Percentiles rank a stretch among this genome's conserved stretches.
Evolutionary conservation across 2,797 vertebrate species (phyloP).

Genomic region (Sebastes jordani): DNA sequence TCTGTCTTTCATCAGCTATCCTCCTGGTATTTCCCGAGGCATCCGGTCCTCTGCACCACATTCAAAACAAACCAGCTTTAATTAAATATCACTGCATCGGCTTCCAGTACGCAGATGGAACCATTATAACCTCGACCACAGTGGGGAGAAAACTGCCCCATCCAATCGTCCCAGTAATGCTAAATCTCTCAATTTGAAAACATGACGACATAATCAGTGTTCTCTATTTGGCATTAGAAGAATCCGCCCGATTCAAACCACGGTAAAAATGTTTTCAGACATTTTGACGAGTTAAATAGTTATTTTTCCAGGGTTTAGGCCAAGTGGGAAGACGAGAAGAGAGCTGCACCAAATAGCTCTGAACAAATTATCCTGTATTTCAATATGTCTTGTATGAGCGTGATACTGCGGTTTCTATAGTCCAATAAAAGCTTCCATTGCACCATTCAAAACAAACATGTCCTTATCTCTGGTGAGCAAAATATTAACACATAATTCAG

Average conservation of each 20-base stretch:
- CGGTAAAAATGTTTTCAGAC: neutral
- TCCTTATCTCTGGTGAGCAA: neutral
- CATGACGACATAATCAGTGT: neutral
- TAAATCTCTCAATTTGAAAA: conserved; percentile 40
- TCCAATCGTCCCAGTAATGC: conserved; percentile 27
- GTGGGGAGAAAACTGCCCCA: conserved; percentile 5
- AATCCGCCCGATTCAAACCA: neutral
- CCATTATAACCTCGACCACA: conserved; percentile 25
- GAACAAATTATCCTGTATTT: neutral
- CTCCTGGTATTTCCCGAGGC: conserved; percentile 9
- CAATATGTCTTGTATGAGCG: neutral
- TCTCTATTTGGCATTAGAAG: neutral
- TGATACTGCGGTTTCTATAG: neutral
- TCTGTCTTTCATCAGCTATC: conserved; percentile 17
- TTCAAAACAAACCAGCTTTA: conserved; percentile 24
- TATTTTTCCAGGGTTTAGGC: conserved; percentile 6
- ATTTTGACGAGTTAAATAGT: neutral
- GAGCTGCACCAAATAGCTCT: neutral
- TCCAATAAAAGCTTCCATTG: neutral
- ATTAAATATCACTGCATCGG: conserved; percentile 28
- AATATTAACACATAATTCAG: conserved; percentile 2
- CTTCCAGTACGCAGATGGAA: conserved; percentile 37
- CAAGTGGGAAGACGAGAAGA: neutral
- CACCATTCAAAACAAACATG: neutral
- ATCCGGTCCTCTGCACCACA: neutral